Conservation (phyloP, 2,888 invertebrate species). For the Pegoplata infirma region DNA sequence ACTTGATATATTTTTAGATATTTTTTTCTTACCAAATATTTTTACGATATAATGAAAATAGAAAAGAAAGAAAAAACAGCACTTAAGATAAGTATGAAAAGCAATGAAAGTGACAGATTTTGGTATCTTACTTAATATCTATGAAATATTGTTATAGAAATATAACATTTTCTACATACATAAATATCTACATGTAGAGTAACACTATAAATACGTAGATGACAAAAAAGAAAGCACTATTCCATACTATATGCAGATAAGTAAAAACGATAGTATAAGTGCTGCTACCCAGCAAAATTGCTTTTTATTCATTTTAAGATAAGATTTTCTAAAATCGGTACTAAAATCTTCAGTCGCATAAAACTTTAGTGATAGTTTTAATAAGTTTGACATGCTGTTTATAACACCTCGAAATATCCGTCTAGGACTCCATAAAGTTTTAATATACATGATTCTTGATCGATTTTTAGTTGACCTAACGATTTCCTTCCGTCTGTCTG, state of each 20-base stretch:
- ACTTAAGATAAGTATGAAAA: constrained; percentile 58
- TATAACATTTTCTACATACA: constrained; percentile 26
- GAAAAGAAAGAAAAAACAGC: neutral
- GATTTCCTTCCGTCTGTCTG: too few relatives aligned
- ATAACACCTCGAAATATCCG: too few relatives aligned
- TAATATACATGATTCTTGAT: too few relatives aligned
- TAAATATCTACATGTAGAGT: neutral
- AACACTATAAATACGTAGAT: neutral
- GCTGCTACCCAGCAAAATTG: neutral
- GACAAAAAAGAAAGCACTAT: neutral
- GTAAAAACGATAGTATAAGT: constrained; percentile 26
- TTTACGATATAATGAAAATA: neutral
- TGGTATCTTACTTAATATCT: constrained; percentile 56
- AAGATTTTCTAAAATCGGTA: too few relatives aligned
- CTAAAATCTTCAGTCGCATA: too few relatives aligned
- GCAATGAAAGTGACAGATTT: constrained; percentile 63
- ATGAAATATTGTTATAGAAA: constrained; percentile 44
- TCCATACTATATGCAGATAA: constrained; percentile 36
- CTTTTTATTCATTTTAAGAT: too few relatives aligned
- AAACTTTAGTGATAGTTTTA: too few relatives aligned
- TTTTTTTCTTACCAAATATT: constrained; percentile 16
- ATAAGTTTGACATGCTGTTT: too few relatives aligned
- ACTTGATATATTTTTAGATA: neutral
- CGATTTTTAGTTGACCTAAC: too few relatives aligned
- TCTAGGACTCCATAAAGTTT: too few relatives aligned